These are phyloP conservation scores for Dryoscopus gambensis DNA, from an alignment of 2,113 vertebrate genomes.

Conservation along the genomic window DNA sequence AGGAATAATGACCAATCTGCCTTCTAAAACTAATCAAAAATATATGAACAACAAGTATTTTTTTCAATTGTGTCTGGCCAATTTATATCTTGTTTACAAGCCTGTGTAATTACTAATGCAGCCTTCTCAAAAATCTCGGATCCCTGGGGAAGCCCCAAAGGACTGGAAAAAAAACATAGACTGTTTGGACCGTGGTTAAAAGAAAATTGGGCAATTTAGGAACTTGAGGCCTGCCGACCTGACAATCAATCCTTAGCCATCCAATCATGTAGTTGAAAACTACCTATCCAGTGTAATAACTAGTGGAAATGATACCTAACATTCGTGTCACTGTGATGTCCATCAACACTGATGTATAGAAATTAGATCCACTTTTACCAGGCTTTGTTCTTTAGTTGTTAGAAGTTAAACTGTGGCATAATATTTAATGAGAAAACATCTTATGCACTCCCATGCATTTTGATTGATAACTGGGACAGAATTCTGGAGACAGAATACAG, in stretches of 20 bases:
- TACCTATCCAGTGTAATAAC: neutral
- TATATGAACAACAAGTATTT: neutral
- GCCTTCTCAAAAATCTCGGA: neutral
- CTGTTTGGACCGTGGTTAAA: neutral
- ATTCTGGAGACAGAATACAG: neutral
- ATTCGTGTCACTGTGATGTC: neutral
- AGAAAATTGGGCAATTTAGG: neutral
- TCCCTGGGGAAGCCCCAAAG: neutral
- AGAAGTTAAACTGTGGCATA: neutral
- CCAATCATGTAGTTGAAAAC: neutral
- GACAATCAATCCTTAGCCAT: neutral
- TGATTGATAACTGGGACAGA: neutral
- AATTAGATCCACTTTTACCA: neutral
- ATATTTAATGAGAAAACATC: neutral
- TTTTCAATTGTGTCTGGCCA: neutral
- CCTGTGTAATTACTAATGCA: neutral
- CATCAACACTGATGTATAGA: neutral
- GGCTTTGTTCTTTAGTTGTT: neutral
- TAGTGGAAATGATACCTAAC: fast-evolving
- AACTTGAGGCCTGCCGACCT: neutral
- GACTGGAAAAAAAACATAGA: neutral
- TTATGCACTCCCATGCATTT: neutral
- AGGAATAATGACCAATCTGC: neutral
- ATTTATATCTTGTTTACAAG: neutral
- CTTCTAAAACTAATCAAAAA: neutral